Evolutionary conservation across 2,888 invertebrate species (phyloP).

Genomic region (Falcaria lacertinaria): DNA sequence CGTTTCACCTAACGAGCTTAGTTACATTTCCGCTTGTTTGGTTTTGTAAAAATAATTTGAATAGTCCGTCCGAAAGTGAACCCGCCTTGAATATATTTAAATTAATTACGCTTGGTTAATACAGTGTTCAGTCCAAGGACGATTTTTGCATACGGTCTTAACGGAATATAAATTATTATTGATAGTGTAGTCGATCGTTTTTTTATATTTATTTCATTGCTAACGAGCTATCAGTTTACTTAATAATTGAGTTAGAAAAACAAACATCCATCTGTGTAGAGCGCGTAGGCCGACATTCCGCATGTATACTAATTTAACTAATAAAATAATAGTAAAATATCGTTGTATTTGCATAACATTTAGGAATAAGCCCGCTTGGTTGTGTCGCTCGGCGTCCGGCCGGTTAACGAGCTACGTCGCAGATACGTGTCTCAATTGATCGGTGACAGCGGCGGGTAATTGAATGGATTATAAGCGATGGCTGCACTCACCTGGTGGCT

Average conservation of each 20-base stretch:
- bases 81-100: slow-evolving; percentile 63
- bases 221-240: slow-evolving; percentile 15
- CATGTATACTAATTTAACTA: not conserved
- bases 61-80: slow-evolving; percentile 57
- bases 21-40: slow-evolving; percentile 53
- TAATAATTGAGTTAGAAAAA: slow-evolving; percentile 9
- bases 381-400: not conserved
- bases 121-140: slow-evolving; percentile 61
- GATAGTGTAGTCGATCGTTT: slow-evolving; percentile 21
- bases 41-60: slow-evolving; percentile 57
- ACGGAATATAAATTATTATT: slow-evolving; percentile 48
- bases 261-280: not conserved
- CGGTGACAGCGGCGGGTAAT: not conserved
- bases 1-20: slow-evolving; percentile 30
- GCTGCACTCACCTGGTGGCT: not conserved
- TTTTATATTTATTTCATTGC: slow-evolving; percentile 23
- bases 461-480: not conserved
- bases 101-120: slow-evolving; percentile 61
- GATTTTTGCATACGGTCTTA: slow-evolving; percentile 65
- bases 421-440: not conserved
- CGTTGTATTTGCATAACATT: too few species aligned
- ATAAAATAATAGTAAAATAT: not conserved
- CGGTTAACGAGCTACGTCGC: not conserved
- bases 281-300: not conserved
- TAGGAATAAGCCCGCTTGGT: too few species aligned